These are phyloP conservation scores for Holcopasites calliopsidis DNA, from an alignment of 1,140 invertebrate species.

Conservation along the genomic window DNA sequence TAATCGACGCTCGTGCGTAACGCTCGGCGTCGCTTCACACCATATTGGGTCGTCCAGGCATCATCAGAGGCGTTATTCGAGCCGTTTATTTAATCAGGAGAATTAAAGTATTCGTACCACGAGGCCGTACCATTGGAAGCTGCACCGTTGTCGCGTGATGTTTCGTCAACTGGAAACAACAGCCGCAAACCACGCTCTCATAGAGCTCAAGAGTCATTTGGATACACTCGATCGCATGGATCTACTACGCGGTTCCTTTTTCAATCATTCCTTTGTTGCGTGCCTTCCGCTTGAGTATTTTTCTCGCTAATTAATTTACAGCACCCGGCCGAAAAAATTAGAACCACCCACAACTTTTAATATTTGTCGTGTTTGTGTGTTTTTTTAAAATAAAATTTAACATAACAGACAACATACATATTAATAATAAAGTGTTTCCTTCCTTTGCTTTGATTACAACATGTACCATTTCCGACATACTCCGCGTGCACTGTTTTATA, in stretches of 20 bases:
- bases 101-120: constrained; percentile 42
- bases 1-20: constrained; percentile 8
- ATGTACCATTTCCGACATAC: too few relatives aligned
- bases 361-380: too few relatives aligned
- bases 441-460: too few relatives aligned
- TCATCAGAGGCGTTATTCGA: constrained; percentile 33
- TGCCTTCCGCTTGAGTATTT: not conserved
- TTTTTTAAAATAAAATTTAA: too few relatives aligned
- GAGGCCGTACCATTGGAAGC: not conserved
- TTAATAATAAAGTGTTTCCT: too few relatives aligned
- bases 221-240: not conserved
- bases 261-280: not conserved
- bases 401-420: too few relatives aligned
- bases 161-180: not conserved
- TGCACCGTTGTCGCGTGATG: constrained; percentile 6
- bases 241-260: not conserved
- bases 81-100: constrained; percentile 39
- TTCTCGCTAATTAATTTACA: constrained; percentile 18
- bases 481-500: too few relatives aligned
- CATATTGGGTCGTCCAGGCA: too few relatives aligned
- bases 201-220: not conserved
- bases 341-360: too few relatives aligned
- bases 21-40: constrained; percentile 2
- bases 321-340: too few relatives aligned
- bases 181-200: not conserved